Evolutionary conservation across 2,888 invertebrate genomes (phyloP), one percentile per base, ranked within the genome.

Genomic region (Phortica magna): DNA sequence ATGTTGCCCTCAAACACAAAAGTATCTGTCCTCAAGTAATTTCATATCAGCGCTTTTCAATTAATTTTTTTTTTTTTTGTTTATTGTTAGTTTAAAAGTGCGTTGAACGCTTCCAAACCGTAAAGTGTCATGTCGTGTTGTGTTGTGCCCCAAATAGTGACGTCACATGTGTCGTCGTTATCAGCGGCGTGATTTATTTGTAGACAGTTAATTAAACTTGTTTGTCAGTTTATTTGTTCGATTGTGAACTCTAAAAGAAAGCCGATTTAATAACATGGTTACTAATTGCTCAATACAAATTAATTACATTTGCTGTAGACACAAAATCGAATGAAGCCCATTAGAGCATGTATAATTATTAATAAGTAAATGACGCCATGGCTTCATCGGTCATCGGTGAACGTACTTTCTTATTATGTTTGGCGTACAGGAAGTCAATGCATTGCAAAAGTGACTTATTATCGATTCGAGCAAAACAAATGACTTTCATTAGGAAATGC

Each of bases 161-260:
- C 19, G 43, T 68, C 19, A 41, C 10, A 61, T 22, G 31, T 68
- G 68, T 7, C 43, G 48, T 55, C 80, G 80, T 85, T 84, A 88
- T 80, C 82, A 73, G 31, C 31, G 64, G 74, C 81, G 77, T 87
- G 81, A 87, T 87, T 85, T 85, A 77, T 75, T 74, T 79, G 77
- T 80, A 78, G 65, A 70, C 79, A 65, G 77, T 70, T 80, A 74
- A 74, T 67, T 75, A 75, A 68, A 57, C 55, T 55, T 68, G 55
- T 55, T 67, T 67, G 55, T 67, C 42, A n/a, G 10, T 43, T 42
- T 48, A n/a, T 65, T 65, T 68, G 7, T 71, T 55, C 1, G n/a
- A n/a, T 17, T 42, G 61, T 61, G 61, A 61, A 61, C 61, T 61
- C 22, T 22, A 19, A 61, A 22, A 22, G 22, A 61, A 61, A 61